Base-by-base conservation (phyloP, 2,888 invertebrate genomes). In the Oxycera nigricornis region DNA sequence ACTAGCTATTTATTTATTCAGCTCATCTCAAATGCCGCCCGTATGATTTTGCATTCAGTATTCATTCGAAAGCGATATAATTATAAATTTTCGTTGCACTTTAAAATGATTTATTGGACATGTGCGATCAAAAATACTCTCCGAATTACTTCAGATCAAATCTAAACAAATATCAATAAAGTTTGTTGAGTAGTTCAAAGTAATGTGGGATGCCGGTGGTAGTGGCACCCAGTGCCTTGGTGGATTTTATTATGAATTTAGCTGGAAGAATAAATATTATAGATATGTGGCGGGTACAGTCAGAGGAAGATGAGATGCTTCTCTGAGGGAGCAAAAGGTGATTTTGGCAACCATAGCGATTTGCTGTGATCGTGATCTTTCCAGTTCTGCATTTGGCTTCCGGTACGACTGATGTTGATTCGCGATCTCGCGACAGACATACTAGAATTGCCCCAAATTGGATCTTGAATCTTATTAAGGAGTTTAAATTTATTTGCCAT, bases 131-230 rank as follows among this genome's bases (percentile, higher is more conserved):
- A 61, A 61, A 61, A n/a, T n/a, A 61, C 17, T 61, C 35, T 30
- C 61, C 11, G 61, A 61, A 20, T 61, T 61, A 35, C 61, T 61
- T 35, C 14, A 61, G 61, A 61, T 61, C 17, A 35, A 61, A 31
- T 35, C n/a, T 22, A 61, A 61, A 61, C 61, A 61, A 61, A 61
- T 61, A 35, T 61, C 61, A 61, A 61, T 61, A 35, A 61, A 61
- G 26, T 61, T 61, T 61, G n/a, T 20, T 2, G 55, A 55, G 24
- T 24, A 55, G 22, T 55, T 55, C 55, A 55, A 55, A 55, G 55
- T 22, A 24, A 22, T 55, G 55, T 17, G 46, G 14, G 11, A 22
- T 24, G 17, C 50, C 17, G 50, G 50, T 4, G 50, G 55, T 6
- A 55, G 55, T 55, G 24, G 24, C 6, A 46, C 2, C 46, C n/a